Evolutionary conservation across 2,797 vertebrate genomes (phyloP).

Genomic region (Oryzias sinensis): DNA sequence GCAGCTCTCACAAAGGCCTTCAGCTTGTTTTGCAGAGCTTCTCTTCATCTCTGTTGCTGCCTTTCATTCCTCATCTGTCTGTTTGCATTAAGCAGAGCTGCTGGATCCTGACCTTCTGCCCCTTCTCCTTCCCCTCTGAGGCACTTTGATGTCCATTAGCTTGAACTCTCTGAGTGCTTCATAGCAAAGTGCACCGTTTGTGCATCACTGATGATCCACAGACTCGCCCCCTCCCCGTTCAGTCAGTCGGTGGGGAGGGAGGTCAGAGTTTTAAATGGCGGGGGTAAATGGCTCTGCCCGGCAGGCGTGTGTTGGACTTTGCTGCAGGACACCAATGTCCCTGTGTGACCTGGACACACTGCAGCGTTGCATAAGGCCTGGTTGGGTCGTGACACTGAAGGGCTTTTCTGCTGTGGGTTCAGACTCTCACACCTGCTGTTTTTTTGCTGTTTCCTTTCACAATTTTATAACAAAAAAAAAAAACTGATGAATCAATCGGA

Average conservation of each 20-base stretch:
- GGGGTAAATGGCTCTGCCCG: conserved; percentile 41
- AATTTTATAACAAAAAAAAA: too few relatives aligned
- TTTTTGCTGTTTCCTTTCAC: too few relatives aligned
- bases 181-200: conserved; percentile 30
- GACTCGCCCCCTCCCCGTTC: conserved; percentile 1
- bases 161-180: conserved; percentile 24
- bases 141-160: conserved; percentile 57
- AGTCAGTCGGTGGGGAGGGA: conserved; percentile 4
- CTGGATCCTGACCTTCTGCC: conserved; percentile 12
- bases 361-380: conserved; percentile 11
- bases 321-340: conserved; percentile 27
- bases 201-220: conserved; percentile 22
- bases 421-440: too few relatives aligned
- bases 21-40: too few relatives aligned
- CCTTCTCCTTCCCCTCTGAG: conserved; percentile 5
- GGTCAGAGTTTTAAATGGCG: conserved; percentile 22
- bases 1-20: too few relatives aligned
- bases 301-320: conserved; percentile 31
- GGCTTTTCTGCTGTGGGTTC: not conserved
- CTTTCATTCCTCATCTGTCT: not conserved
- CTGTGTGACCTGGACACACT: conserved; percentile 25
- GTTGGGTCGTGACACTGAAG: conserved; percentile 8
- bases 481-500: too few relatives aligned
- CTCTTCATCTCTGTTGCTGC: not conserved
- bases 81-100: not conserved